A percentile compares a stretch with the other conserved stretches of the same genome.
Evolutionary conservation across 2,888 invertebrate genomes (phyloP).

Genomic region (Ichneumoninae sp.): DNA sequence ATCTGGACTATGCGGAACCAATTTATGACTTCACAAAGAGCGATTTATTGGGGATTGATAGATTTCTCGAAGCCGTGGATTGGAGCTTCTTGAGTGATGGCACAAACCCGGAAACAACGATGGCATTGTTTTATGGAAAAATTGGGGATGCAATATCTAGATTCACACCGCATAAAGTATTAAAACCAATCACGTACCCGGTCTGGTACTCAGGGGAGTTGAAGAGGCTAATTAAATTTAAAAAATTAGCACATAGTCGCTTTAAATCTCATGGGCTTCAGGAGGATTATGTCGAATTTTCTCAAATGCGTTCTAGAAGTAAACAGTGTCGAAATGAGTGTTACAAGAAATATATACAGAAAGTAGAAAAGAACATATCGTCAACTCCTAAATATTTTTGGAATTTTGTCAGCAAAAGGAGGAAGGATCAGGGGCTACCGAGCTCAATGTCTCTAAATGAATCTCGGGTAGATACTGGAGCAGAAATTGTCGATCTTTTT

Average conservation of each 20-base stretch:
- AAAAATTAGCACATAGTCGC: constrained; percentile 7
- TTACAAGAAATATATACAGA: neutral
- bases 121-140: neutral
- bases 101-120: neutral
- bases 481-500: neutral
- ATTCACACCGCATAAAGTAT: neutral
- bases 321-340: neutral
- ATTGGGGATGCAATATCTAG: neutral
- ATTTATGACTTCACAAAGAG: neutral
- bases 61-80: neutral
- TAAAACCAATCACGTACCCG: neutral
- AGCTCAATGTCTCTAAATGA: neutral
- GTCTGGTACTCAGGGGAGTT: neutral
- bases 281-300: neutral
- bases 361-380: neutral
- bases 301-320: neutral
- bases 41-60: neutral
- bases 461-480: neutral
- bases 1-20: neutral
- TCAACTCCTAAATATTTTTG: neutral
- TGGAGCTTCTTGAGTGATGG: neutral
- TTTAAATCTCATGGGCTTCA: neutral
- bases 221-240: neutral
- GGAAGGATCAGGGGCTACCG: constrained; percentile 23
- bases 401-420: constrained; percentile 11